Percentiles rank a stretch among this genome's conserved stretches.
phyloP scores from a whole-genome alignment of 2,113 vertebrate genomes.

The Kryptolebias marmoratus region DNA sequence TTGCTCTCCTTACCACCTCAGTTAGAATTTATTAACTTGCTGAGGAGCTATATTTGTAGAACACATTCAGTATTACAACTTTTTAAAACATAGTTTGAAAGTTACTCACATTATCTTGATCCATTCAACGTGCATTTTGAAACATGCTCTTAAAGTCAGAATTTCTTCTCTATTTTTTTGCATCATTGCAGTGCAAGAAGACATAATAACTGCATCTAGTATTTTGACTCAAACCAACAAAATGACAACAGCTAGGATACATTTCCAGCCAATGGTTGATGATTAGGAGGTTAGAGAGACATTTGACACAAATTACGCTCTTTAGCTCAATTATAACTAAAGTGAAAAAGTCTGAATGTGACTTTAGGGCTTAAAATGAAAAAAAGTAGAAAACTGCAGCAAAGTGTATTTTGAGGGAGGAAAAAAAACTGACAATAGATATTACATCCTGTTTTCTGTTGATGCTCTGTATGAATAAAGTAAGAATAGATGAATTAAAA shows the following conservation, averaged over 20 bases:
- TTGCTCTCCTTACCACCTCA: slow-evolving; percentile 45
- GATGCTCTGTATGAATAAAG: too few relatives aligned
- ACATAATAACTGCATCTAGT: too few relatives aligned
- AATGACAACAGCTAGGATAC: too few relatives aligned
- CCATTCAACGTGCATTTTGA: not conserved
- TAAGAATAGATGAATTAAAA: too few relatives aligned
- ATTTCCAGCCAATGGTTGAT: too few relatives aligned
- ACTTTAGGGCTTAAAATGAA: too few relatives aligned
- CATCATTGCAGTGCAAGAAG: too few relatives aligned
- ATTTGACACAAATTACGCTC: too few relatives aligned
- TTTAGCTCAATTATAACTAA: too few relatives aligned
- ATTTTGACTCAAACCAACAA: too few relatives aligned
- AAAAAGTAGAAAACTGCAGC: not conserved
- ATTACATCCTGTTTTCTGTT: not conserved
- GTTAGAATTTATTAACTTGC: slow-evolving; percentile 36
- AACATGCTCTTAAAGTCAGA: not conserved
- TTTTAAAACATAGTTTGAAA: slow-evolving; percentile 1
- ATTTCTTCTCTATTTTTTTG: not conserved
- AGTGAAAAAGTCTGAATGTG: too few relatives aligned
- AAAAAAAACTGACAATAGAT: not conserved
- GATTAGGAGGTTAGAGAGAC: too few relatives aligned
- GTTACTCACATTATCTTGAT: slow-evolving; percentile 5
- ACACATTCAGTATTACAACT: not conserved
- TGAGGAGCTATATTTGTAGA: slow-evolving; percentile 7
- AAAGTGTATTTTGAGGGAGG: slow-evolving; percentile 21